Conservation (phyloP, 37 sponge, comb jelly and placozoan species). For the Amphimedon queenslandica region DNA sequence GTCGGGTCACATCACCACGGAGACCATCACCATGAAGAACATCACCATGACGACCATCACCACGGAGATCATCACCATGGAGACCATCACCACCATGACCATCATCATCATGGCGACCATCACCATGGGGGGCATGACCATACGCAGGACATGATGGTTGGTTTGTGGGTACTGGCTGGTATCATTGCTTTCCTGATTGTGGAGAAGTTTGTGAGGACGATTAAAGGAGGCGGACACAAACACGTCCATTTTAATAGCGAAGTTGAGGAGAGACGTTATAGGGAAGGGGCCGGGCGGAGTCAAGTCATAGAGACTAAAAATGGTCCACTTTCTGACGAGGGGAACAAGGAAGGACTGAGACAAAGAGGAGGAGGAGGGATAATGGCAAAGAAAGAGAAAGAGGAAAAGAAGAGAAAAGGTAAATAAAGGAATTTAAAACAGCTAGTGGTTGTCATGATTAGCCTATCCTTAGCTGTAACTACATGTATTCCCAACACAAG, state of each 20-base stretch:
- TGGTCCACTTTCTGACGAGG: background rate
- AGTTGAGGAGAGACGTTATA: background rate
- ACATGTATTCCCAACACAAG: too few species aligned
- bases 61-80: constrained; percentile 26
- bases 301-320: background rate
- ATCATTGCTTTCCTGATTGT: constrained; percentile 84
- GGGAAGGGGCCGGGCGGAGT: too few species aligned
- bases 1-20: constrained; percentile 63
- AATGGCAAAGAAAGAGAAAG: background rate
- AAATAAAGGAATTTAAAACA: background rate
- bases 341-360: background rate
- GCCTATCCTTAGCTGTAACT: too few species aligned
- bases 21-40: constrained; percentile 30
- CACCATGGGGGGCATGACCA: constrained; percentile 59
- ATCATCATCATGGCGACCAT: constrained; percentile 24
- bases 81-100: background rate
- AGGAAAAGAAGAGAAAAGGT: background rate
- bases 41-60: constrained; percentile 27
- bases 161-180: constrained; percentile 85
- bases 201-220: constrained; percentile 77
- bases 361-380: too few species aligned
- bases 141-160: constrained; percentile 73
- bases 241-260: background rate
- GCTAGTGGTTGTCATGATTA: background rate
- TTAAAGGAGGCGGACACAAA: constrained; percentile 69